Percentiles rank a stretch among this genome's conserved stretches.
phyloP scores from a whole-genome alignment of 1,140 invertebrate genomes.

The Heliconius himera region DNA sequence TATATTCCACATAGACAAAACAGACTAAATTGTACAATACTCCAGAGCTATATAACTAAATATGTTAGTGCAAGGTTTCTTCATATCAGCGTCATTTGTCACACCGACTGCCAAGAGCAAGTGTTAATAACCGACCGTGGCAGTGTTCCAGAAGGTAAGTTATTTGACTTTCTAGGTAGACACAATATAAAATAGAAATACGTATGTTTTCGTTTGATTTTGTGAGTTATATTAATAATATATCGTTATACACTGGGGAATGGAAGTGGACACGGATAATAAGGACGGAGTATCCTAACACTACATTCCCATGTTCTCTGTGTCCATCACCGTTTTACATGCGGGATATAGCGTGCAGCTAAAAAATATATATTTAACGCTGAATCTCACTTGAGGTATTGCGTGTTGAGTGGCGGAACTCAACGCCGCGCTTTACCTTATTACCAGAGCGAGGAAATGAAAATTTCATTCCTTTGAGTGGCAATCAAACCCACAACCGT shows the following conservation, averaged over 20 bases:
- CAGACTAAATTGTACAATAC: neutral
- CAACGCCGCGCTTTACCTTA: neutral
- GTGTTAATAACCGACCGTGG: slow-evolving; percentile 34
- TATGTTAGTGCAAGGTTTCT: slow-evolving; percentile 9
- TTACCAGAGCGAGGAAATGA: too few species aligned
- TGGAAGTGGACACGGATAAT: too few species aligned
- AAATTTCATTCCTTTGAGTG: too few species aligned
- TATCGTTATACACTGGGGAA: neutral
- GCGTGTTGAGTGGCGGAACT: neutral
- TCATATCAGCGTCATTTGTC: slow-evolving; percentile 31
- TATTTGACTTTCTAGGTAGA: slow-evolving; percentile 32
- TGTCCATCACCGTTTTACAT: too few species aligned
- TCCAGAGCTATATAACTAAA: slow-evolving; percentile 7
- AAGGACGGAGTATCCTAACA: too few species aligned
- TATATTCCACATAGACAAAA: neutral
- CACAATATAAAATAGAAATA: slow-evolving; percentile 25
- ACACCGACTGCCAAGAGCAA: slow-evolving; percentile 28
- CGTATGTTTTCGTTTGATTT: slow-evolving; percentile 3
- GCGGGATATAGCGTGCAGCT: too few species aligned
- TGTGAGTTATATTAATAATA: neutral
- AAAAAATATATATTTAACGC: too few species aligned
- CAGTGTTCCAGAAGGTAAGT: slow-evolving; percentile 31
- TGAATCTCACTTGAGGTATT: neutral
- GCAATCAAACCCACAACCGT: too few species aligned
- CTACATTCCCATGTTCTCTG: too few species aligned